Percentiles rank a stretch among this genome's conserved stretches.
Evolutionary conservation across 2,113 vertebrate genomes (phyloP).

Genomic region (Oxygymnocypris stewartii): DNA sequence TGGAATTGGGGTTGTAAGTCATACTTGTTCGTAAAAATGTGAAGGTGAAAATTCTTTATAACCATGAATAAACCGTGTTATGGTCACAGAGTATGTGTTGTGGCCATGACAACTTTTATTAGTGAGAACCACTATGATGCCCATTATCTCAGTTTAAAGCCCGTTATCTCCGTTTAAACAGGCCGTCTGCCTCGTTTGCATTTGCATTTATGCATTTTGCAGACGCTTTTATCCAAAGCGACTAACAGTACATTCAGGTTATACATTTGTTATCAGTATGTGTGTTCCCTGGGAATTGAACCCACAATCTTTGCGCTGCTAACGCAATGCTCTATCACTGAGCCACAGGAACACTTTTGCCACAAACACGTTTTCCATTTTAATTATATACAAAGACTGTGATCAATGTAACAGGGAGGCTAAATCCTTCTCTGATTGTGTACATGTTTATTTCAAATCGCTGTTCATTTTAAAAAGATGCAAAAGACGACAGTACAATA

Average conservation of each 20-base stretch:
- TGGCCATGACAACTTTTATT: slow-evolving; percentile 28
- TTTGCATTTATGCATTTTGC: no score
- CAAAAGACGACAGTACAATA: background rate
- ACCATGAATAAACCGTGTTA: background rate
- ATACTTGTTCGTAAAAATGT: background rate
- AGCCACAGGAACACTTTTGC: no score
- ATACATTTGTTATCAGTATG: no score
- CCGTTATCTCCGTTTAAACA: slow-evolving; percentile 29
- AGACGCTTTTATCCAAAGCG: no score
- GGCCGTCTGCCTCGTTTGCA: background rate
- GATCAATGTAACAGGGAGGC: background rate
- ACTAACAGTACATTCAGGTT: no score
- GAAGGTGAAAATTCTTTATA: background rate
- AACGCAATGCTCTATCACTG: no score
- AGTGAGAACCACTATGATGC: background rate
- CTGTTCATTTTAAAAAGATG: background rate
- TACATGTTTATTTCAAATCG: background rate
- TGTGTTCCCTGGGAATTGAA: no score
- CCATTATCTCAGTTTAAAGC: slow-evolving; percentile 22
- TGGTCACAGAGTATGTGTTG: slow-evolving; percentile 19
- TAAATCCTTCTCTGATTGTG: background rate
- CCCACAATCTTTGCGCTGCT: no score
- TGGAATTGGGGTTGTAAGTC: no score
- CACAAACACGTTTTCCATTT: background rate
- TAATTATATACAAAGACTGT: background rate